Percentiles rank a stretch among this genome's conserved stretches.
phyloP scores from a whole-genome alignment of 2,113 vertebrate genomes.

The Nesogale talazaci region DNA sequence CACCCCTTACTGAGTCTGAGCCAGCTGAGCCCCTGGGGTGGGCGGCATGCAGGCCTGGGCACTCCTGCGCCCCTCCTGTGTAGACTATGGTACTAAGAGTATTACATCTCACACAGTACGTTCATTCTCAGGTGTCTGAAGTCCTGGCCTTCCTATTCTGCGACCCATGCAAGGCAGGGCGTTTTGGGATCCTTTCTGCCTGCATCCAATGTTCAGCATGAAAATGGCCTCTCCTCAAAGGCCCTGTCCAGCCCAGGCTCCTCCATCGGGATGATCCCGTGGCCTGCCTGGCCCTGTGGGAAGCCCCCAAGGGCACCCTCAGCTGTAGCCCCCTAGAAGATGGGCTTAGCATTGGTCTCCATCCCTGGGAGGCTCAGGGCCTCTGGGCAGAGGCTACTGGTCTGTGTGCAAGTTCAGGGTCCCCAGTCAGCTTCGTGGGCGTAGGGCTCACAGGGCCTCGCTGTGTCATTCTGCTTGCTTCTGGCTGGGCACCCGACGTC shows the following conservation, averaged over 20 bases:
- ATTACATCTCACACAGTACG: no score
- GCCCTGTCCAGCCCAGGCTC: background rate
- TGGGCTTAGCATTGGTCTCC: background rate
- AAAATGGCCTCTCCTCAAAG: background rate
- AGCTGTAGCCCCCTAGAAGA: background rate
- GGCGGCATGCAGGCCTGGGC: background rate
- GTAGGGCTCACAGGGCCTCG: background rate
- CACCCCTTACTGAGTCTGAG: no score
- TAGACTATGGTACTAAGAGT: no score
- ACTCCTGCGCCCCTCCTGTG: no score
- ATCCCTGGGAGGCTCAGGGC: background rate
- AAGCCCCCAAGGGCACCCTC: background rate
- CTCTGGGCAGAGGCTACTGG: background rate
- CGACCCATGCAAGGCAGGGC: background rate
- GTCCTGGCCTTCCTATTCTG: background rate
- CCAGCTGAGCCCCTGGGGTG: no score
- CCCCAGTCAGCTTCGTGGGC: rapidly evolving
- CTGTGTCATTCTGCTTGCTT: background rate
- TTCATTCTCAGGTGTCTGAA: background rate
- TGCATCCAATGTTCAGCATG: rapidly evolving
- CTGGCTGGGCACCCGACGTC: background rate
- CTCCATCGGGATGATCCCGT: rapidly evolving
- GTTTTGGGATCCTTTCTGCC: background rate
- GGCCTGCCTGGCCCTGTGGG: background rate
- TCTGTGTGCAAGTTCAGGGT: rapidly evolving